Evolutionary conservation across 1,140 invertebrate genomes (phyloP), one percentile per base, ranked within the genome.

Genomic region (Sitobion miscanthi): DNA sequence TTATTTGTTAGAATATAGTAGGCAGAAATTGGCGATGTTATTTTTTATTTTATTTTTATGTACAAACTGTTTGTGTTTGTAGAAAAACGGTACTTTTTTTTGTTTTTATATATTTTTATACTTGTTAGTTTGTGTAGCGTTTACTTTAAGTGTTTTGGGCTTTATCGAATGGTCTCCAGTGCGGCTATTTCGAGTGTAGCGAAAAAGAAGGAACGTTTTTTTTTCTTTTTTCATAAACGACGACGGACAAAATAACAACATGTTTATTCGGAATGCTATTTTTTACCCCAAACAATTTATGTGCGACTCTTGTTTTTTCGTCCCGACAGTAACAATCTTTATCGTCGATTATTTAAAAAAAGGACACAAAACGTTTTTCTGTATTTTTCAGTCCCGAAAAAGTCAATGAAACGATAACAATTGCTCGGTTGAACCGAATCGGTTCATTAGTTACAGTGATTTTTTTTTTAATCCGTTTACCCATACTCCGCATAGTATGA

Each of bases 101-200:
- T 85, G 77, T 35, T 83, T 21, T 83, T 83, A 38, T 83, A 83
- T 83, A 83, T 83, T 83, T 83, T 86, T 77, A 77, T 77, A 77
- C 30, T 77, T 77, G 30, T 77, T 45, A 86, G 38, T 86, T 86
- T 17, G 38, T 45, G 83, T 42, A 86, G 38, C 25, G 38, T 30
- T 86, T 86, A 86, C 83, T 23, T 38, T 83, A 83, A 83, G 87
- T 88, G 87, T 88, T 88, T 88, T 88, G 35, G 87, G 23, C 35
- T 47, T 54, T 23, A 54, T 42, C 35, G 52, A 88, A 88, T 54
- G 25, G 49, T 54, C 77, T 83, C 7, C 35, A 83, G 35, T 83
- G 35, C 62, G 62, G 62, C 62, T 77, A 77, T 77, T 77, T 77
- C 62, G 14, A 77, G 62, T 77, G 62, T 77, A 54, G 5, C 4